Base-by-base conservation (phyloP, 2,888 invertebrate genomes). In the Trisateles emortualis region DNA sequence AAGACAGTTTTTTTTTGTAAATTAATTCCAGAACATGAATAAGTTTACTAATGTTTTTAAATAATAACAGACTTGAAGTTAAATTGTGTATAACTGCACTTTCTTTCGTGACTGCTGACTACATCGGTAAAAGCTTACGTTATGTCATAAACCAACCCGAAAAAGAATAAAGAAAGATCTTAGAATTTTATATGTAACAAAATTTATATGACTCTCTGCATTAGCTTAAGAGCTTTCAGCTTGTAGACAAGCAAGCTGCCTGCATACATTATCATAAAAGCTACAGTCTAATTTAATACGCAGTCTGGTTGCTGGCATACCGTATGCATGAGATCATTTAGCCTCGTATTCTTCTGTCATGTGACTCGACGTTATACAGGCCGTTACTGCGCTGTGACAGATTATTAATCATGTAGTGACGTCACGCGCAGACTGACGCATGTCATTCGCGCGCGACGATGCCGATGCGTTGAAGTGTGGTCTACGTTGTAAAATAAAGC, bases 331-430 rank as follows among this genome's bases (percentile, higher is more conserved):
- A 19, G 19, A 36, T 33, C 6, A 40, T 19, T 35, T 40, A 43
- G 10, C 32, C 3, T 40, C 13, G 19, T 35, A 6, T 5, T 36
- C 19, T 16, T 33, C 29, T 49, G 46, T 51, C 8, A 43, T 59
- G 36, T 55, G 50, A 50, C 14, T n/a, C 29, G 24, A 2, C 57
- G 51, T 49, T 26, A 46, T 30, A 40, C 22, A 40, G 47, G 14
- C 36, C 49, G 53, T 62, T 58, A 41, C 59, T 52, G 26, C 33
- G 36, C 36, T 36, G 36, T 39, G 48, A 48, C 57, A 41, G 59
- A 53, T 68, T 59, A 68, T 68, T 65, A 65, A 68, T 68, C 68
- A 63, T 50, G 19, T 22, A 40, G 49, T 40, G 65, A 59, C 43
- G 62, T 68, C 64, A 53, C 43, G 38, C 30, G 33, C 68, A 64